phyloP scores from a whole-genome alignment of 2,113 vertebrate species.

The Promerops cafer region DNA sequence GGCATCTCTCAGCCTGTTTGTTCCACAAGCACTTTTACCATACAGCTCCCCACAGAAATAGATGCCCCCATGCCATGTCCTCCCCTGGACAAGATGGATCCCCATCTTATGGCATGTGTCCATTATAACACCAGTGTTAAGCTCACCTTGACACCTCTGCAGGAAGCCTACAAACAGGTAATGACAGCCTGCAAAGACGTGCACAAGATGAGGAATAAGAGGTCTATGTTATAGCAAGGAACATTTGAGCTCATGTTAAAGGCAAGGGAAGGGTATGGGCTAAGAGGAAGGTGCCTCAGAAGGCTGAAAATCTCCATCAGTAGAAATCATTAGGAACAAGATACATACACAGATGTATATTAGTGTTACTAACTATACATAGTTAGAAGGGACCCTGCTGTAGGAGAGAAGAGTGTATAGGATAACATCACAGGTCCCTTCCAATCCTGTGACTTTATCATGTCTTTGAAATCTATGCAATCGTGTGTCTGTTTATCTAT shows the following conservation, averaged over 20 bases:
- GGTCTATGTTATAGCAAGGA: background rate
- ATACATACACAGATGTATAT: background rate
- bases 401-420: background rate
- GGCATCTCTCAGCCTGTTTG: fast-evolving
- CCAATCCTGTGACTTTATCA: background rate
- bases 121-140: background rate
- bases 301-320: background rate
- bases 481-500: background rate
- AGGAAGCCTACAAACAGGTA: background rate
- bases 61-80: background rate
- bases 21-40: background rate
- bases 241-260: background rate
- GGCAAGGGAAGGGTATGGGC: background rate
- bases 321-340: background rate
- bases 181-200: background rate
- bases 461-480: background rate
- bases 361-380: background rate
- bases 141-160: background rate
- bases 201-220: background rate
- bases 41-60: background rate
- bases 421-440: background rate
- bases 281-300: background rate
- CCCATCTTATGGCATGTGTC: fast-evolving
- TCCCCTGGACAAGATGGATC: no score
- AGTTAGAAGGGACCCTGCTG: background rate